Evolutionary conservation across 2,113 vertebrate species (phyloP).

Genomic region (Peromyscus maniculatus): DNA sequence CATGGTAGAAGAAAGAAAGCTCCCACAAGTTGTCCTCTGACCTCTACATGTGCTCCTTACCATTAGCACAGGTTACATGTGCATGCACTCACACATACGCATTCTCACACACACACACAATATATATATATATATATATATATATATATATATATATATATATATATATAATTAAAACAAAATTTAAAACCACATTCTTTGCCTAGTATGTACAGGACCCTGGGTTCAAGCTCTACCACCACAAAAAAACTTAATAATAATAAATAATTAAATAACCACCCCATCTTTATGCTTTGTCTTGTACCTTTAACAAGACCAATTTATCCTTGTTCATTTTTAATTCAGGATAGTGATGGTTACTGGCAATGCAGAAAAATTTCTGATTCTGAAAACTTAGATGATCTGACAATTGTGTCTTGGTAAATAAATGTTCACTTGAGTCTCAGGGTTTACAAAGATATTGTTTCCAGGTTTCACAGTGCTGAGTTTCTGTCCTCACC

Average conservation of each 20-base stretch:
- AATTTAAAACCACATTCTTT: neutral
- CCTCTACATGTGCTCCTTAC: neutral
- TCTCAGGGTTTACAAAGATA: neutral
- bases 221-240: neutral
- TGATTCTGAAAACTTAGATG: conserved; percentile 6
- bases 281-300: neutral
- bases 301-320: conserved; percentile 17
- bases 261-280: neutral
- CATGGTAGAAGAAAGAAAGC: neutral
- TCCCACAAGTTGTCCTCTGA: neutral
- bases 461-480: conserved; percentile 5
- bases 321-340: neutral
- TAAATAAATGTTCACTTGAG: neutral
- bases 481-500: neutral
- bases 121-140: no score
- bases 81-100: no score
- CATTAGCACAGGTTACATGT: neutral
- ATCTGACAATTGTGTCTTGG: neutral
- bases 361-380: neutral
- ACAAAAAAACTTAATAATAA: neutral
- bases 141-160: no score
- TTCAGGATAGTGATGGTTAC: neutral
- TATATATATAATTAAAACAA: neutral
- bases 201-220: neutral
- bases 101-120: neutral